Evolutionary conservation across 1,140 invertebrate species (phyloP).

Genomic region (Onthophagus taurus): DNA sequence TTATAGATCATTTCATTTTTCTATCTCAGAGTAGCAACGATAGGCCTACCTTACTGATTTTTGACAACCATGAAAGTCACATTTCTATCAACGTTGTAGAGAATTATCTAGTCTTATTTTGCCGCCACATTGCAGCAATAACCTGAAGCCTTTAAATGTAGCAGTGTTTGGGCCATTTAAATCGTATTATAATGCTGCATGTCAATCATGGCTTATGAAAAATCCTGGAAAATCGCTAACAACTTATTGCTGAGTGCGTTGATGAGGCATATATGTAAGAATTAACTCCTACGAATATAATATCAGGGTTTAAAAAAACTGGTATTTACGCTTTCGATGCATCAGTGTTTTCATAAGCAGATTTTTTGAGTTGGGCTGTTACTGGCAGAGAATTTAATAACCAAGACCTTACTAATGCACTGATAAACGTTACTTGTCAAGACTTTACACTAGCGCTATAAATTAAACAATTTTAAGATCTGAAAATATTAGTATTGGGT

Average conservation of each 20-base stretch:
- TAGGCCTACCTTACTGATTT: constrained; percentile 14
- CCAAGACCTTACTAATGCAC: no score
- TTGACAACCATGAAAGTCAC: constrained; percentile 26
- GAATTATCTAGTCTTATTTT: constrained; percentile 33
- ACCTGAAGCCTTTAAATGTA: constrained; percentile 38
- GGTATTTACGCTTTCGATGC: background rate
- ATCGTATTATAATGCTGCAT: background rate
- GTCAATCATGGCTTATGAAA: background rate
- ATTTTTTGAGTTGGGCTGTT: background rate
- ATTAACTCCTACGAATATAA: background rate
- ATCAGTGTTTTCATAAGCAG: background rate
- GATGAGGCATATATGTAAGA: background rate
- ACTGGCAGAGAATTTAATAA: no score
- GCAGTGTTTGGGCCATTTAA: background rate
- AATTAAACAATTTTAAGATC: no score
- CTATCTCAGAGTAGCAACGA: no score
- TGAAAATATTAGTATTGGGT: no score
- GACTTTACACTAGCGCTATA: no score
- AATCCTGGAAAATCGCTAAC: background rate
- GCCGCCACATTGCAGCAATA: constrained; percentile 36
- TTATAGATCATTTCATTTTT: no score
- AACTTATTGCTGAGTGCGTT: background rate
- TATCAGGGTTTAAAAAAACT: background rate
- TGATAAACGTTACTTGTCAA: no score
- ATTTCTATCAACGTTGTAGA: constrained; percentile 20